These are phyloP conservation scores for Drosophila novamexicana DNA, from an alignment of 1,140 invertebrate genomes.

Conservation along the genomic window DNA sequence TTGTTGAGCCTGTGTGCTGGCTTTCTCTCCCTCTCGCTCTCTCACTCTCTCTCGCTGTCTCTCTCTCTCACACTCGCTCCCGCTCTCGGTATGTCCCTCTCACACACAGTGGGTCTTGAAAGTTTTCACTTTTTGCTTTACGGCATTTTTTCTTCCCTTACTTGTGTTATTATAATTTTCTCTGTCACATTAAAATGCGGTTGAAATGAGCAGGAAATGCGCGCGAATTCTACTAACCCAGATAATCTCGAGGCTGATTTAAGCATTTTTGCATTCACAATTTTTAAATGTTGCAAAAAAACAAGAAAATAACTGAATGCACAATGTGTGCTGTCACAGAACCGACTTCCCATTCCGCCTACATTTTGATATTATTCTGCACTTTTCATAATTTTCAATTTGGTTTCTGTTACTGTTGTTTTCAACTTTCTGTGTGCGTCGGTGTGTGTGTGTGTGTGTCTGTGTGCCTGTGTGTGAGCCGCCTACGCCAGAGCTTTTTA, in stretches of 20 bases:
- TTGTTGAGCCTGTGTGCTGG: conserved; percentile 35
- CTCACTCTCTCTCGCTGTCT: background rate
- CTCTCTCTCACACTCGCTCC: background rate
- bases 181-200: conserved; percentile 68
- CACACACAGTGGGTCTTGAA: conserved; percentile 9
- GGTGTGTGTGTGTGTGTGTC: background rate
- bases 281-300: conserved; percentile 39
- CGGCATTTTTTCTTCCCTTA: conserved; percentile 34
- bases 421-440: background rate
- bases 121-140: conserved; percentile 48
- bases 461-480: conserved; percentile 1
- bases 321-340: conserved; percentile 15
- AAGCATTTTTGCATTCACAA: conserved; percentile 48
- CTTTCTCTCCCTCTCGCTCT: background rate
- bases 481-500: conserved; percentile 31
- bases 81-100: background rate
- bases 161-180: conserved; percentile 60
- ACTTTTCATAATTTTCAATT: conserved; percentile 59
- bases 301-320: conserved; percentile 2
- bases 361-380: conserved; percentile 31
- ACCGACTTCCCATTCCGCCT: background rate
- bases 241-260: conserved; percentile 64
- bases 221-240: conserved; percentile 67
- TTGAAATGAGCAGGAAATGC: conserved; percentile 68
- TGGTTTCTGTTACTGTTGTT: conserved; percentile 29